Conservation (phyloP, 2,888 invertebrate species). For the Heliconius aoede region DNA sequence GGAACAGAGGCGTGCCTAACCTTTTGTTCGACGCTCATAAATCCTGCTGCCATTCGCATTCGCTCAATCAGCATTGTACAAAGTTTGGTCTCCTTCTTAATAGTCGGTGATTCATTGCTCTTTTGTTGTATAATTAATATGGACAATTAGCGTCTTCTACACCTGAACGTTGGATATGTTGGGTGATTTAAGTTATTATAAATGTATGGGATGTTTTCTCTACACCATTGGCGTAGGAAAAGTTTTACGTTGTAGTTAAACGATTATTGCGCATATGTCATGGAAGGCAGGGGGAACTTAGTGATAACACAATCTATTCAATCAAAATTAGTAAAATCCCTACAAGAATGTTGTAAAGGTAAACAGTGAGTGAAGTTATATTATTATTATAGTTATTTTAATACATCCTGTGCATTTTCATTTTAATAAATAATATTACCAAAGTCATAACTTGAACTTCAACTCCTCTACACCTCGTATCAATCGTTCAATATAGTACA, state of each 20-base stretch:
- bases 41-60: slow-evolving; percentile 58
- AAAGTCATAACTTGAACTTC: slow-evolving; percentile 38
- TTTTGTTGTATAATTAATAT: slow-evolving; percentile 78
- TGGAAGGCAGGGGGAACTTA: no score
- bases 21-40: slow-evolving; percentile 67
- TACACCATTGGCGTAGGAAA: no score
- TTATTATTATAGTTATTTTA: neutral
- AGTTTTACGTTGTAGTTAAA: no score
- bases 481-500: slow-evolving; percentile 35
- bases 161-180: slow-evolving; percentile 42
- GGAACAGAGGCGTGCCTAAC: slow-evolving; percentile 55
- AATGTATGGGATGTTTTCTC: neutral
- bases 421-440: slow-evolving; percentile 25
- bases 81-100: slow-evolving; percentile 59
- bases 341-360: no score
- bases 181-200: slow-evolving; percentile 2
- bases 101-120: slow-evolving; percentile 67
- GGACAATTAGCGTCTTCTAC: slow-evolving; percentile 69
- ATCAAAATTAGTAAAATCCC: no score
- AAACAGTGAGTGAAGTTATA: no score
- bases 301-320: no score
- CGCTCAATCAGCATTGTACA: slow-evolving; percentile 55
- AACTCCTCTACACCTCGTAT: slow-evolving; percentile 32
- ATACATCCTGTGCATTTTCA: neutral
- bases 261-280: no score